phyloP scores from a whole-genome alignment of 2,888 invertebrate genomes.

The Thumatha senex region DNA sequence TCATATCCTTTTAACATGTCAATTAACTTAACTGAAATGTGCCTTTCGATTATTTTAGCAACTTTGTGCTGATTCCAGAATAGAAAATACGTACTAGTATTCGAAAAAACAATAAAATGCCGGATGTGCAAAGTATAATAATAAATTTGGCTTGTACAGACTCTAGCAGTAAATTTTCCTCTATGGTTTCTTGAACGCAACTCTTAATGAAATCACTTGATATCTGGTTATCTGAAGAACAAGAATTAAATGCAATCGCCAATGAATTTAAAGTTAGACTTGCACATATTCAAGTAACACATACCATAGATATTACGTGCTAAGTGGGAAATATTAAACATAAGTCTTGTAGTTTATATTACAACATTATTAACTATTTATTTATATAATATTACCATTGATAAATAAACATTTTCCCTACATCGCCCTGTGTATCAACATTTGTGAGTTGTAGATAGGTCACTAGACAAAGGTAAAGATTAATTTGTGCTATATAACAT shows the following conservation, averaged over 20 bases:
- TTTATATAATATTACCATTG: slow-evolving; percentile 2
- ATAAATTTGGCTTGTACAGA: background rate
- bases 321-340: slow-evolving; percentile 23
- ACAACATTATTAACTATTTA: slow-evolving; percentile 15
- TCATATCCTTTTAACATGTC: too few species aligned
- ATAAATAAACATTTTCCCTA: slow-evolving; percentile 13
- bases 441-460: slow-evolving; percentile 25
- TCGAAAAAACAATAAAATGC: too few species aligned
- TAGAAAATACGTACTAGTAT: too few species aligned
- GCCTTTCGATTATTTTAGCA: too few species aligned
- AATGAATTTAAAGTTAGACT: background rate
- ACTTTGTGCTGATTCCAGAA: too few species aligned
- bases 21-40: too few species aligned
- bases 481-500: slow-evolving; percentile 28
- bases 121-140: too few species aligned
- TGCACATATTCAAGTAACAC: slow-evolving; percentile 28
- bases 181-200: background rate
- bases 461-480: slow-evolving; percentile 36
- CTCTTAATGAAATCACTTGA: background rate
- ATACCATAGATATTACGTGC: slow-evolving; percentile 42
- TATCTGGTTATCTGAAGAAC: background rate
- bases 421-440: slow-evolving; percentile 8
- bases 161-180: background rate
- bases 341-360: slow-evolving; percentile 7
- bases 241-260: too few species aligned